Conservation (phyloP, 2,113 vertebrate genomes). For the Rhombomys opimus region DNA sequence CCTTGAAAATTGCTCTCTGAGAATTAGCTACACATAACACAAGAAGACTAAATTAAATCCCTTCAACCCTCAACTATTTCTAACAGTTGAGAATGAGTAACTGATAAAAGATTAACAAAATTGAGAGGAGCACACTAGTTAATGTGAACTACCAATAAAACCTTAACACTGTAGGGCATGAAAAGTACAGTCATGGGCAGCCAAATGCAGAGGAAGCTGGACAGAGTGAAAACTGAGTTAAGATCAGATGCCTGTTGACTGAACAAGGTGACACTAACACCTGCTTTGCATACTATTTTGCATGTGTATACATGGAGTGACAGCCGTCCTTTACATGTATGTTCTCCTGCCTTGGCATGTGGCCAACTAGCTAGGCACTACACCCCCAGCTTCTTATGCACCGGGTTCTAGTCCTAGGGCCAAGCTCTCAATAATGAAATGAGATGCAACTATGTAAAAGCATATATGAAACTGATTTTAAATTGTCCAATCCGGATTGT, state of each 20-base stretch:
- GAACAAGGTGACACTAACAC: not conserved
- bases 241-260: not conserved
- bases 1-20: not conserved
- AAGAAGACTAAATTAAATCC: not conserved
- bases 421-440: not conserved
- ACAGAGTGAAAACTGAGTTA: not conserved
- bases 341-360: not conserved
- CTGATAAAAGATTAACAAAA: slow-evolving; percentile 13
- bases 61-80: not conserved
- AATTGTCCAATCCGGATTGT: not conserved
- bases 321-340: not conserved
- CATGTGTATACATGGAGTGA: not conserved
- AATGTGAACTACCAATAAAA: not conserved
- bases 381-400: not conserved
- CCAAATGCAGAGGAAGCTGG: not conserved
- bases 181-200: not conserved
- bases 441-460: not conserved
- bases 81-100: not conserved
- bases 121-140: not conserved
- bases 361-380: not conserved
- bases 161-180: too few relatives aligned
- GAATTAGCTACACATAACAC: not conserved
- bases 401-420: not conserved
- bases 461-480: not conserved
- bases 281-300: not conserved